Evolutionary conservation across 2,888 invertebrate species (phyloP).

Genomic region (Teleogryllus oceanicus): DNA sequence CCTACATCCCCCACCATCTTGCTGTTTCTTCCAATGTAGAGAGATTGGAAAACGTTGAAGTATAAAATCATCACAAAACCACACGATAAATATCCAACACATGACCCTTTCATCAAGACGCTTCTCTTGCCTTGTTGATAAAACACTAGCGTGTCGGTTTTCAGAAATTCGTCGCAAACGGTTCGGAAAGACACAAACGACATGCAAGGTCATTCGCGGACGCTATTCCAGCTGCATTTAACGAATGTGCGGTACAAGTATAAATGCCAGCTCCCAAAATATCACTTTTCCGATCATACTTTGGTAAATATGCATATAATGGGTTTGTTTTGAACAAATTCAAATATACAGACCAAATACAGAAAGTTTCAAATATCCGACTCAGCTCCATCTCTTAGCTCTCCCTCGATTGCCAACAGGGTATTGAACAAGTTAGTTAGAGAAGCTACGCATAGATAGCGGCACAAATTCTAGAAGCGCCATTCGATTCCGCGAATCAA

Average conservation of each 20-base stretch:
- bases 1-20: slow-evolving; percentile 18
- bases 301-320: neutral
- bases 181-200: slow-evolving; percentile 23
- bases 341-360: slow-evolving; percentile 36
- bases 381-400: slow-evolving; percentile 38
- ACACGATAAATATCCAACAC: neutral
- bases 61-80: neutral
- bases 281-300: slow-evolving; percentile 19
- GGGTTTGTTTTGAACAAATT: slow-evolving; percentile 26
- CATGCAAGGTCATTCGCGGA: slow-evolving; percentile 31
- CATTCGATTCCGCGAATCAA: neutral
- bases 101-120: neutral
- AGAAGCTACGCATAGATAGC: slow-evolving; percentile 36
- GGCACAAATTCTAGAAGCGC: slow-evolving; percentile 28
- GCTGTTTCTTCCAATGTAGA: neutral
- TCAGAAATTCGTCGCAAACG: neutral
- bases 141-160: neutral
- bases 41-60: neutral
- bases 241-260: neutral
- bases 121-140: neutral
- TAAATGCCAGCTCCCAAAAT: neutral
- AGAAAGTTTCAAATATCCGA: slow-evolving; percentile 31
- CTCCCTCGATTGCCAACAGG: slow-evolving; percentile 36
- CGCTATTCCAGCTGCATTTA: neutral
- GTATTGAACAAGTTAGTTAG: slow-evolving; percentile 36